A percentile compares a stretch with the other conserved stretches of the same genome.
These are phyloP conservation scores for Scolopax mira DNA, from an alignment of 2,113 vertebrate species.

Conservation along the genomic window DNA sequence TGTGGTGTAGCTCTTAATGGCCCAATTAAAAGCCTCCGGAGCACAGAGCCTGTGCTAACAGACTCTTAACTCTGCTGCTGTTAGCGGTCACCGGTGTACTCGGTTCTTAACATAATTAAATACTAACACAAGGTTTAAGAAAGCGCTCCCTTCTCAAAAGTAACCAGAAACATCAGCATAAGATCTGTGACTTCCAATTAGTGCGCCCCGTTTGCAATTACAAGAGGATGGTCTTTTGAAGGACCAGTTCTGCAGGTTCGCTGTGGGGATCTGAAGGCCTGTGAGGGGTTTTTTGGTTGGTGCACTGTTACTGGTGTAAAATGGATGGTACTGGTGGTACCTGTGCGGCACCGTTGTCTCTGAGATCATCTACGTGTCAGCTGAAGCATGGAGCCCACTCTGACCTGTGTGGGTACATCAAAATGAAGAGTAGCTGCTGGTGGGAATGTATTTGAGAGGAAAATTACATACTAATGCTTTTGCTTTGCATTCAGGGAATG, in stretches of 20 bases:
- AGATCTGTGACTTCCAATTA: background rate
- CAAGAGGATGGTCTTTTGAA: background rate
- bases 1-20: background rate
- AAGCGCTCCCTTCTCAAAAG: rapidly evolving
- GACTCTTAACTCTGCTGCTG: background rate
- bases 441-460: background rate
- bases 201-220: rapidly evolving
- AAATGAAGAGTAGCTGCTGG: rapidly evolving
- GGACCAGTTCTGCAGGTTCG: background rate
- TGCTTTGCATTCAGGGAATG: background rate
- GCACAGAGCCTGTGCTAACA: background rate
- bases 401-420: rapidly evolving
- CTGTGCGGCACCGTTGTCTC: background rate
- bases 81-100: background rate
- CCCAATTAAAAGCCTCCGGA: background rate
- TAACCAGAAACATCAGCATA: rapidly evolving
- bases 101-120: background rate
- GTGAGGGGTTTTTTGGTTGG: background rate
- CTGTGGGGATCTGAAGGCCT: background rate
- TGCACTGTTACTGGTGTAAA: rapidly evolving
- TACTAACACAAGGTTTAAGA: rapidly evolving
- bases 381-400: rapidly evolving
- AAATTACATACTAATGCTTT: background rate
- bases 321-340: rapidly evolving
- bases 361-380: rapidly evolving